A percentile compares a stretch with the other conserved stretches of the same genome.
Evolutionary conservation across 2,797 vertebrate species (phyloP).

Genomic region (Euthynnus affinis): DNA sequence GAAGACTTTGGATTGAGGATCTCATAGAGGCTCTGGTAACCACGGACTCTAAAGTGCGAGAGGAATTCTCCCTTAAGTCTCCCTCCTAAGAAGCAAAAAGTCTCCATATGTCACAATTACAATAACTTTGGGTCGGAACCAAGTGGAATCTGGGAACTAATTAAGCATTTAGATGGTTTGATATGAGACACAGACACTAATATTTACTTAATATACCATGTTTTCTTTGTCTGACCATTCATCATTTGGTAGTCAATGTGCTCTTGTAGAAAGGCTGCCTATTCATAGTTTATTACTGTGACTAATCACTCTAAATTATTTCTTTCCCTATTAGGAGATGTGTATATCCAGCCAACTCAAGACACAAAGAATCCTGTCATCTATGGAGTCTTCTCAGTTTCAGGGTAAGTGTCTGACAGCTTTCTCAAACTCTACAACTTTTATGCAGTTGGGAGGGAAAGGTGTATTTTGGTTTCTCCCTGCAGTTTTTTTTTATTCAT

Average conservation of each 20-base stretch:
- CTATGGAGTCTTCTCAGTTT: slow-evolving; percentile 96
- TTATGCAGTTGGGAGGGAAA: slow-evolving; percentile 40
- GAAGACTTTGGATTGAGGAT: slow-evolving; percentile 68
- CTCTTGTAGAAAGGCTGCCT: background rate
- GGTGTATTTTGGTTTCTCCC: slow-evolving; percentile 58
- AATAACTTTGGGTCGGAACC: slow-evolving; percentile 42
- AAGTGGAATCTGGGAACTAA: slow-evolving; percentile 44
- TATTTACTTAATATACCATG: slow-evolving; percentile 32
- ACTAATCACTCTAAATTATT: slow-evolving; percentile 32
- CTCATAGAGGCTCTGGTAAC: slow-evolving; percentile 60
- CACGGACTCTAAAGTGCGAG: slow-evolving; percentile 51
- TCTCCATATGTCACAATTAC: slow-evolving; percentile 60
- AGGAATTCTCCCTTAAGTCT: slow-evolving; percentile 29
- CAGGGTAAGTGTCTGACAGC: slow-evolving; percentile 89
- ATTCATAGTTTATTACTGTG: slow-evolving; percentile 16
- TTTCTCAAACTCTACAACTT: slow-evolving; percentile 57
- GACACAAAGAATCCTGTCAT: slow-evolving; percentile 98
- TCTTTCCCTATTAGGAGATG: slow-evolving; percentile 89
- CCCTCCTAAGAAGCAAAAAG: slow-evolving; percentile 42
- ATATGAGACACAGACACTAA: slow-evolving; percentile 34
- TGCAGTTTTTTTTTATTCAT: slow-evolving; percentile 42
- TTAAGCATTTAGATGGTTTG: slow-evolving; percentile 29
- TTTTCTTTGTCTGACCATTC: slow-evolving; percentile 21
- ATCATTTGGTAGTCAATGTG: background rate
- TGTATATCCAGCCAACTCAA: slow-evolving; percentile 98